Evolutionary conservation across 92 coral and sea anemone genomes (phyloP).

Genomic region (Bergia sp.): DNA sequence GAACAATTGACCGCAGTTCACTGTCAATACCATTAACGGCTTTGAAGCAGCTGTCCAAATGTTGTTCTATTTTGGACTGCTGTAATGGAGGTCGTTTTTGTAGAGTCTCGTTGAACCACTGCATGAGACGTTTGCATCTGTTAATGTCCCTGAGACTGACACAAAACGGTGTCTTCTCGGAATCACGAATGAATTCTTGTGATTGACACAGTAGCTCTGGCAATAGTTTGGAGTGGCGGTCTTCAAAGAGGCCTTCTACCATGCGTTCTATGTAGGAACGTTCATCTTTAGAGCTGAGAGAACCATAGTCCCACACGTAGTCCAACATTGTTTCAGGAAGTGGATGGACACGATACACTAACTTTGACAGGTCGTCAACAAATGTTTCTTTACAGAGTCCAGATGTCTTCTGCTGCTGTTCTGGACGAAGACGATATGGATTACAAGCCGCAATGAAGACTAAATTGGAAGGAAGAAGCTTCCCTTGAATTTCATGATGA

Average conservation of each 20-base stretch:
- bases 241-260: slow-evolving; percentile 14
- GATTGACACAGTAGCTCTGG: slow-evolving; percentile 13
- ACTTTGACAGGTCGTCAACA: slow-evolving; percentile 31
- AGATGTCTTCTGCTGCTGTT: slow-evolving; percentile 22
- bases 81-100: not conserved
- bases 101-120: slow-evolving; percentile 26
- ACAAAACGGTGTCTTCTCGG: slow-evolving; percentile 20
- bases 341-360: slow-evolving; percentile 48
- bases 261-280: slow-evolving; percentile 39
- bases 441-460: slow-evolving; percentile 47
- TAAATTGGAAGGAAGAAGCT: slow-evolving; percentile 26
- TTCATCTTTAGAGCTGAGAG: slow-evolving; percentile 35
- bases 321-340: slow-evolving; percentile 49
- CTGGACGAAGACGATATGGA: slow-evolving; percentile 30
- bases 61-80: slow-evolving; percentile 4
- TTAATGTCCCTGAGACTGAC: slow-evolving; percentile 41
- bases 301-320: slow-evolving; percentile 55
- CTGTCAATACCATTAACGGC: not conserved
- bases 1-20: slow-evolving; percentile 13
- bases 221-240: not conserved
- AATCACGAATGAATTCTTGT: slow-evolving; percentile 20
- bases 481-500: slow-evolving; percentile 36
- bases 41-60: not conserved
- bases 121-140: slow-evolving; percentile 37
- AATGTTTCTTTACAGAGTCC: slow-evolving; percentile 17